A percentile compares a stretch with the other conserved stretches of the same genome.
Conservation (phyloP, 2,113 vertebrate genomes). For the Cephalopholis sonnerati region DNA sequence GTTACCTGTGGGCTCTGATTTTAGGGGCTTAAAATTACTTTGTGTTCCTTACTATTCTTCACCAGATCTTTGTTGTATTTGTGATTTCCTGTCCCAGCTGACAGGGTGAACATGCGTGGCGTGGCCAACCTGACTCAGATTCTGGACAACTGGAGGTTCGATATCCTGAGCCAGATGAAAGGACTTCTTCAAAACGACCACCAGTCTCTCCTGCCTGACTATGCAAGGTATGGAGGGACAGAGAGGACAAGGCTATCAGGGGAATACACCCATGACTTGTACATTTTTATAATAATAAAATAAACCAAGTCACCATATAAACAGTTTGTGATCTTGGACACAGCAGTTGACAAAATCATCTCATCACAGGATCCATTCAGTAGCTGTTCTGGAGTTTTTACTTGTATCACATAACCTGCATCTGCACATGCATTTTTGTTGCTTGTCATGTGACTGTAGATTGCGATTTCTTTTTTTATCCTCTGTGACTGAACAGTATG, state of each 20-base stretch:
- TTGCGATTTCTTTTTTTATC: neutral
- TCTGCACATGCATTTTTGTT: neutral
- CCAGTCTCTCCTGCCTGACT: conserved; percentile 86
- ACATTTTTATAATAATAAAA: no score
- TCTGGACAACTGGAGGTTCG: conserved; percentile 87
- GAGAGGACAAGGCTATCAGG: neutral
- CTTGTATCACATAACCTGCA: neutral
- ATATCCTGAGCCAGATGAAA: conserved; percentile 84
- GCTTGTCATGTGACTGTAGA: neutral
- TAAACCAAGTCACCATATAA: no score
- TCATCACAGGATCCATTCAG: no score
- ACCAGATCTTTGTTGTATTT: neutral
- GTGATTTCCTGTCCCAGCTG: conserved; percentile 69
- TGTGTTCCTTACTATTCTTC: neutral
- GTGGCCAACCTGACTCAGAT: conserved; percentile 86
- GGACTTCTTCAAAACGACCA: conserved; percentile 84
- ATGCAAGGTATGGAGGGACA: conserved; percentile 76
- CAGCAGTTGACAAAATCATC: no score
- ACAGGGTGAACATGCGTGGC: conserved; percentile 82
- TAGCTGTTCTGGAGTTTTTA: neutral
- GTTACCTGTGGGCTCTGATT: neutral
- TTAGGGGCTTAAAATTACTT: neutral
- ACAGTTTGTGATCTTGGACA: no score
- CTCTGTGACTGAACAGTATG: neutral
- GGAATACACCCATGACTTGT: neutral